Evolutionary conservation across 2,888 invertebrate genomes (phyloP), one percentile per base, ranked within the genome.

Genomic region (Chironomus riparius): DNA sequence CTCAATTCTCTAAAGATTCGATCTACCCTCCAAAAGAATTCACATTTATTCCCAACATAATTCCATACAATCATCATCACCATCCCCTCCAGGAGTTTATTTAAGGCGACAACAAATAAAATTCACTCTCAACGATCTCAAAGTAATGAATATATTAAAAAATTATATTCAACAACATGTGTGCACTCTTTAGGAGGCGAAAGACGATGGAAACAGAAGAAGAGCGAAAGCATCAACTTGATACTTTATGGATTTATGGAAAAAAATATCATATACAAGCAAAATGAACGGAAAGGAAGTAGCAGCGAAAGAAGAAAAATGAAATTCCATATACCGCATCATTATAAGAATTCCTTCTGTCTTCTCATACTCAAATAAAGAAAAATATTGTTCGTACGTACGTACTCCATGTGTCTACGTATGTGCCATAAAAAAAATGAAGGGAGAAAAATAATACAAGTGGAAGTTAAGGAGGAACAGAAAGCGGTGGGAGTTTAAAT

Each of bases 241-340:
- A 72, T 72, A 72, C 72, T 72, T 72, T 72, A 72, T 62, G 62
- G 72, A 62, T 72, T 71, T 61, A 72, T 47, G 70, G 18, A 70
- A 21, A 22, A 68, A 28, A 28, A 28, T 18, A 48, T 21, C 38
- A 10, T 38, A 38, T 38, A 38, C 38, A 38, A 38, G 38, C 7
- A 10, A 10, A 47, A n/a, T 69, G 15, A 69, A 47, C 18, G 47
- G 18, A 38, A n/a, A 68, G 24, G 15, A 24, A 68, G 68, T 21
- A 62, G 62, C 2, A 62, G 6, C 5, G 15, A 56, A 15, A 62
- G 12, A 22, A 62, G 6, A 18, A 56, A 56, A 56, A n/a, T 21
- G 24, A 70, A 70, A 70, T 21, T 70, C 70, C 56, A n/a, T 56
- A 15, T 56, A 56, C 56, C 56, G 18, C 56, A 56, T 56, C 56